Percentiles rank a stretch among this genome's conserved stretches.
Evolutionary conservation across 1,140 invertebrate species (phyloP).

Genomic region (Bradynema listronoti): DNA sequence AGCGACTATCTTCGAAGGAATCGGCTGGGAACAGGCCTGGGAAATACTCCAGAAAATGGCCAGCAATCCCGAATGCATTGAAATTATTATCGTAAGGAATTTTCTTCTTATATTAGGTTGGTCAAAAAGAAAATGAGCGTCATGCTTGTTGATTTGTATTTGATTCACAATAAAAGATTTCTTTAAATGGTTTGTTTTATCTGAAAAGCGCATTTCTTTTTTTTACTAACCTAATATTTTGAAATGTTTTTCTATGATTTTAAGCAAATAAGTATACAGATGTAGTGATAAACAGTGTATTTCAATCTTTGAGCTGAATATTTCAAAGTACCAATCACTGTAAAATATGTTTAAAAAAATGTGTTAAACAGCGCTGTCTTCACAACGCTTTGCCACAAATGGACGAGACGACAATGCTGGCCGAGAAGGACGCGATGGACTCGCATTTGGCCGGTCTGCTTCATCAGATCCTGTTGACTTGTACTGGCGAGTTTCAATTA

Average conservation of each 20-base stretch:
- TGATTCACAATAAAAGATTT: too few relatives aligned
- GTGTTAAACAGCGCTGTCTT: conserved; percentile 39
- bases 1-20: conserved; percentile 43
- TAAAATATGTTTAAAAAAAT: too few relatives aligned
- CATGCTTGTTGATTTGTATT: too few relatives aligned
- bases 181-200: too few relatives aligned
- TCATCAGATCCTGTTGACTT: conserved; percentile 51
- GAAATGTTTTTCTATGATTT: too few relatives aligned
- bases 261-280: too few relatives aligned
- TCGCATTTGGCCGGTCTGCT: conserved; percentile 53
- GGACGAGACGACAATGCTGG: conserved; percentile 36
- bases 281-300: too few relatives aligned
- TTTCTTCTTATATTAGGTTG: too few relatives aligned
- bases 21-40: conserved; percentile 57
- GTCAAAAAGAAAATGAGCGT: too few relatives aligned
- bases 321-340: too few relatives aligned
- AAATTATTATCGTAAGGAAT: conserved; percentile 62
- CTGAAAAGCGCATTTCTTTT: not conserved
- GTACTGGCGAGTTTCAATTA: conserved; percentile 49
- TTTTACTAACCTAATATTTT: too few relatives aligned
- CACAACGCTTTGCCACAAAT: conserved; percentile 46
- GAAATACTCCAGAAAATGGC: conserved; percentile 61
- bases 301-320: too few relatives aligned
- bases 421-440: conserved; percentile 50
- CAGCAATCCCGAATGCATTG: conserved; percentile 65